phyloP scores from a whole-genome alignment of 2,797 vertebrate species.

The Neostethus bicornis region DNA sequence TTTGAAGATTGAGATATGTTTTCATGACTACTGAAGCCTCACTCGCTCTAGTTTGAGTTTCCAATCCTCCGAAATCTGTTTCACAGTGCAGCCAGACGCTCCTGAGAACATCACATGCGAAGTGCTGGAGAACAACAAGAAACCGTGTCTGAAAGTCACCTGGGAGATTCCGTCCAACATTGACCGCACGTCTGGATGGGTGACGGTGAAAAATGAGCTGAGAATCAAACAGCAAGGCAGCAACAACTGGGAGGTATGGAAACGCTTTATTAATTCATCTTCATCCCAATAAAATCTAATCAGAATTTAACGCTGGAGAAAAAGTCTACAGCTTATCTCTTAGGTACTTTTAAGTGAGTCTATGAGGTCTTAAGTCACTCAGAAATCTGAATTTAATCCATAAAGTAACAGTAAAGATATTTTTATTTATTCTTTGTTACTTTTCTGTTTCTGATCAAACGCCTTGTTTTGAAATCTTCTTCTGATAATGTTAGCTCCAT shows the following conservation, averaged over 20 bases:
- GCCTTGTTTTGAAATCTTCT: too few relatives aligned
- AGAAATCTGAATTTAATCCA: too few relatives aligned
- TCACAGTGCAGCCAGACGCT: constrained; percentile 85
- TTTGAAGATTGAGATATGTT: too few relatives aligned
- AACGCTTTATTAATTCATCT: not conserved
- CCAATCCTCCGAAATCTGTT: constrained; percentile 16
- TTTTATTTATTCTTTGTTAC: too few relatives aligned
- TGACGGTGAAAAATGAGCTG: constrained; percentile 87
- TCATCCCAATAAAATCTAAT: too few relatives aligned
- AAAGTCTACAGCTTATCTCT: too few relatives aligned
- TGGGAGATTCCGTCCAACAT: constrained; percentile 82
- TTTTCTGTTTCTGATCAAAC: too few relatives aligned
- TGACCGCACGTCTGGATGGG: constrained; percentile 87
- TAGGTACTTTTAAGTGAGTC: too few relatives aligned
- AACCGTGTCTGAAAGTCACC: constrained; percentile 74
- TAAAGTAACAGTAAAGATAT: too few relatives aligned
- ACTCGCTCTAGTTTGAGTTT: not conserved
- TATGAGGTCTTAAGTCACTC: too few relatives aligned
- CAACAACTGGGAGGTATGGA: constrained; percentile 82
- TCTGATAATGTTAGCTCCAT: too few relatives aligned
- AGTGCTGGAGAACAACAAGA: constrained; percentile 71
- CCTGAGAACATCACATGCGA: constrained; percentile 84
- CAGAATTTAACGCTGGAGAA: too few relatives aligned
- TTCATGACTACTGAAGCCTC: not conserved
- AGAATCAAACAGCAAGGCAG: constrained; percentile 76